Percentiles rank a stretch among this genome's conserved stretches.
Evolutionary conservation across 2,888 invertebrate genomes (phyloP).

Genomic region (Melanostoma mellinum): DNA sequence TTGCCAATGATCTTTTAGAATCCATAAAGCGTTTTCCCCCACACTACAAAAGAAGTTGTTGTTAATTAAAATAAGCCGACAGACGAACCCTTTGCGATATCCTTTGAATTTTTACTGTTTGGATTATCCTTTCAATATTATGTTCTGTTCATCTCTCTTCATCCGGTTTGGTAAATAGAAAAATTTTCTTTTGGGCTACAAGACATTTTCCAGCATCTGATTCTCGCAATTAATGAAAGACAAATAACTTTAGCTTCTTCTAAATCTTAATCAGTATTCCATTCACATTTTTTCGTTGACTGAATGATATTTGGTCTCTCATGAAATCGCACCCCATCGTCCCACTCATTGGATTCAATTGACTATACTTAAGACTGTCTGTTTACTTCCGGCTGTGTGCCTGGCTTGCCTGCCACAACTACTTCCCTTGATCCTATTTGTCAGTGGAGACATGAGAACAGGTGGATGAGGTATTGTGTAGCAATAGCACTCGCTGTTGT

Average conservation of each 20-base stretch:
- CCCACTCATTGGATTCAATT: conserved; percentile 52
- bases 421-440: neutral
- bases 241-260: neutral
- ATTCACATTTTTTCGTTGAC: conserved; percentile 21
- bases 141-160: no score
- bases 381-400: conserved; percentile 12
- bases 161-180: no score
- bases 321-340: conserved; percentile 42
- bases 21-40: no score
- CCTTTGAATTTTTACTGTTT: no score
- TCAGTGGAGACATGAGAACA: conserved; percentile 18
- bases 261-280: conserved; percentile 51
- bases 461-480: conserved; percentile 16
- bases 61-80: no score
- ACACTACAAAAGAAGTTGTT: no score
- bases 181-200: no score
- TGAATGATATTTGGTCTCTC: conserved; percentile 43
- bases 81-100: no score
- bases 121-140: no score
- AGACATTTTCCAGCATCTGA: no score
- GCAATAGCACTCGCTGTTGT: neutral
- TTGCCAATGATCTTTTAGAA: no score
- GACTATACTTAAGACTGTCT: conserved; percentile 43
- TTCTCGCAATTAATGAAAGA: neutral
- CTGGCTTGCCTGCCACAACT: conserved; percentile 5